A percentile compares a stretch with the other conserved stretches of the same genome.
These are phyloP conservation scores for Polydrusus tereticollis DNA, from an alignment of 2,888 invertebrate species.

Conservation along the genomic window DNA sequence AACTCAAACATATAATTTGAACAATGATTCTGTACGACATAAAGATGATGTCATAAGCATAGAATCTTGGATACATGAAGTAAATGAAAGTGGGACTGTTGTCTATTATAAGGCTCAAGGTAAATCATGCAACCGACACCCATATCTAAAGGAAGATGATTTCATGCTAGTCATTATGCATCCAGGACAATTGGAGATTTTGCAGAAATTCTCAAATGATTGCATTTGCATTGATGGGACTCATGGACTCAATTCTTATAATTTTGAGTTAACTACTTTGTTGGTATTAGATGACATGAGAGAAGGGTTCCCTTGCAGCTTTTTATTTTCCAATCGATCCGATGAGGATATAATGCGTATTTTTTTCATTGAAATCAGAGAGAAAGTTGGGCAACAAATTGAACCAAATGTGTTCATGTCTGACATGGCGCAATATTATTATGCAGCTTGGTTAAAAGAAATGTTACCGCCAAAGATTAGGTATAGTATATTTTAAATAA, in stretches of 20 bases:
- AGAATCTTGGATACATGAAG: conserved; percentile 41
- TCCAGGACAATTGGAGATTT: conserved; percentile 40
- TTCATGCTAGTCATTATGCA: conserved; percentile 21
- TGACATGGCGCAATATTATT: conserved; percentile 30
- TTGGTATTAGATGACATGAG: conserved; percentile 51
- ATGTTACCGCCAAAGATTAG: no score
- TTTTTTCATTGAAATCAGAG: conserved; percentile 46
- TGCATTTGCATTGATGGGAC: conserved; percentile 27
- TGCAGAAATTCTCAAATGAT: conserved; percentile 51
- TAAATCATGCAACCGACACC: neutral
- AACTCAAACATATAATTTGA: conserved; percentile 42
- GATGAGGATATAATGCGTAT: conserved; percentile 40
- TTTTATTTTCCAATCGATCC: conserved; percentile 47
- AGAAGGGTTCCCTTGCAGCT: conserved; percentile 50
- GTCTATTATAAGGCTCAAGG: conserved; percentile 25
- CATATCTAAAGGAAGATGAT: conserved; percentile 4
- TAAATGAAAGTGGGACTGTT: conserved; percentile 36
- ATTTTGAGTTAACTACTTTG: conserved; percentile 53
- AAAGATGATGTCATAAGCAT: conserved; percentile 31
- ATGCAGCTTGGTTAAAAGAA: no score
- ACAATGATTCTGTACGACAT: conserved; percentile 22
- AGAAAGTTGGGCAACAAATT: conserved; percentile 24
- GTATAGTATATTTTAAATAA: no score
- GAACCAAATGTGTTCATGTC: conserved; percentile 47
- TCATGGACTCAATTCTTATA: conserved; percentile 47